Evolutionary conservation across 2,888 invertebrate genomes (phyloP), one percentile per base, ranked within the genome.

Genomic region (Ectemnius cavifrons): DNA sequence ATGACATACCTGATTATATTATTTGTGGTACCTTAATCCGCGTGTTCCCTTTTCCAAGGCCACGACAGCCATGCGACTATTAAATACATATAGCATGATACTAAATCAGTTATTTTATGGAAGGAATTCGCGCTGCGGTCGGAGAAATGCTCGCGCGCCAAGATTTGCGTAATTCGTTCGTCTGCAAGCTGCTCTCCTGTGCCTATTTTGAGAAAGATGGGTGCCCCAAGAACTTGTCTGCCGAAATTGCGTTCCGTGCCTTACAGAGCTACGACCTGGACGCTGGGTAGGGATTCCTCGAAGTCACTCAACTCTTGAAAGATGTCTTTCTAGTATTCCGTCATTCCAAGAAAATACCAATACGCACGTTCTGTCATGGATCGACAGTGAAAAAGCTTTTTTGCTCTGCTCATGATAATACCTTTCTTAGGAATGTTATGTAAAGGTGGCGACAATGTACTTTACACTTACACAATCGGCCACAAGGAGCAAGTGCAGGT

Each of bases 91-190:
- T 37, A 37, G 37, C 37, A 11, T 37, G 8, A 13, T 13, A 57
- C 57, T 18, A 20, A 57, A 57, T 37, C 37, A 57, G 57, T 23
- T 23, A 58, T 23, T 11, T 20, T 3, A 14, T 14, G 8, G 18
- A 14, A 14, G 20, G 23, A 27, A 4, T 23, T 27, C 13, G 5
- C 16, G 28, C 23, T 60, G 16, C 37, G 28, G n/a, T n/a, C 13
- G 61, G 60, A 45, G 45, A 60, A 52, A 45, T 49, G 20, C 11
- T 4, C 23, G 6, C 23, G n/a, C 14, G 71, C 65, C 79, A 80
- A 83, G 63, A 66, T 75, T 82, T 76, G 70, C 62, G 65, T 73
- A 78, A 82, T 69, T 46, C 16, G 52, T 27, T 13, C 49, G 56
- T 60, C 60, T 58, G 67, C 56, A 23, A n/a, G 5, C 46, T 20